phyloP scores from a whole-genome alignment of 1,140 invertebrate species.

The Yoshiicerus persimilis region DNA sequence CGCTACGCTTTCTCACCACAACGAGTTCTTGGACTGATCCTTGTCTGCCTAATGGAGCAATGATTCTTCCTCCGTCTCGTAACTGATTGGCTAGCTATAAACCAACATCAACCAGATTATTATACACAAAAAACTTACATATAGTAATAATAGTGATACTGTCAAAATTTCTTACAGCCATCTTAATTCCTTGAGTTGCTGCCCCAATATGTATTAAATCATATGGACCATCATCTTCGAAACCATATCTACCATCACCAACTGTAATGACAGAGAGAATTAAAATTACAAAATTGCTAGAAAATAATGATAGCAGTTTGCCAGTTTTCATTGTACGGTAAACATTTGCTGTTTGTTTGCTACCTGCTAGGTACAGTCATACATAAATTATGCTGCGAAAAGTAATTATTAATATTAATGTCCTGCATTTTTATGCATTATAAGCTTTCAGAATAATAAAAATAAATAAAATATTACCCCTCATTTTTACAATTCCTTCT shows the following conservation, averaged over 20 bases:
- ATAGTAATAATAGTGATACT: not conserved
- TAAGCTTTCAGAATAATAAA: no score
- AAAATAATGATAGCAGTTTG: no score
- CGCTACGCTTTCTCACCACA: no score
- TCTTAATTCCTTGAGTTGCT: not conserved
- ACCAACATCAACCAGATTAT: not conserved
- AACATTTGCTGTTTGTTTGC: not conserved
- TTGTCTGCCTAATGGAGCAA: not conserved
- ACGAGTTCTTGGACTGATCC: not conserved
- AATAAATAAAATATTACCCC: slow-evolving; percentile 58
- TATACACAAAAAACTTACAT: not conserved
- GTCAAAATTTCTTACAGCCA: not conserved
- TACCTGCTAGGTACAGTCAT: not conserved
- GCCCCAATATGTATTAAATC: slow-evolving; percentile 67
- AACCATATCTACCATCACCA: slow-evolving; percentile 64
- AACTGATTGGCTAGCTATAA: not conserved
- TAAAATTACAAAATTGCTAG: not conserved
- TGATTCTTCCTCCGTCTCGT: not conserved
- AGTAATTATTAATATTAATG: not conserved
- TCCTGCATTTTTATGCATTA: no score
- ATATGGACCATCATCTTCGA: slow-evolving; percentile 59
- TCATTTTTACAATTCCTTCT: slow-evolving; percentile 52
- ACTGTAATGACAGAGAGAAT: slow-evolving; percentile 52
- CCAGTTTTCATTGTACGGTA: no score
- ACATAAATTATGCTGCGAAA: slow-evolving; percentile 41